A percentile compares a stretch with the other conserved stretches of the same genome.
Evolutionary conservation across 2,797 vertebrate species (phyloP).

Genomic region (Anas bahamensis): DNA sequence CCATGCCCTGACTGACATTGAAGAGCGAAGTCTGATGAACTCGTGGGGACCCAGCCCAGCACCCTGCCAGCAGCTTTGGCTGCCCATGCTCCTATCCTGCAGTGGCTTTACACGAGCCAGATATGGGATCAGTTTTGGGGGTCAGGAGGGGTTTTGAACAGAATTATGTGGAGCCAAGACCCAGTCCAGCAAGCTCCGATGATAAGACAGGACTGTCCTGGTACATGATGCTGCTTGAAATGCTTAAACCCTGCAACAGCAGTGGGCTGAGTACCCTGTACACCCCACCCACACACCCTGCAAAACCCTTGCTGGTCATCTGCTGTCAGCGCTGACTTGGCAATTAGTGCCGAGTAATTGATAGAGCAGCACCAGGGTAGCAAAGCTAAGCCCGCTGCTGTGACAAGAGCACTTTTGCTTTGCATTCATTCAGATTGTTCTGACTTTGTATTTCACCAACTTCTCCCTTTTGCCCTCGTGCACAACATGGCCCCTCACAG

Average conservation of each 20-base stretch:
- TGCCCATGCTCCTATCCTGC: neutral
- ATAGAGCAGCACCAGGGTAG: neutral
- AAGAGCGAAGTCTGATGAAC: neutral
- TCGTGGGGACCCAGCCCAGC: neutral
- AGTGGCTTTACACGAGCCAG: neutral
- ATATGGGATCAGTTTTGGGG: neutral
- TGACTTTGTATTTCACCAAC: neutral
- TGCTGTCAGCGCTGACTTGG: neutral
- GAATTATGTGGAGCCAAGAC: neutral
- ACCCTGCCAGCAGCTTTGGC: neutral
- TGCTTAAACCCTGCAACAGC: rapidly evolving
- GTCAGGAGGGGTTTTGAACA: neutral
- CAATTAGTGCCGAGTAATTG: neutral
- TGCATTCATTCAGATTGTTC: neutral
- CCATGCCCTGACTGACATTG: neutral
- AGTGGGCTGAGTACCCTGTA: neutral
- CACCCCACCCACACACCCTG: rapidly evolving
- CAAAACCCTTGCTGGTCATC: neutral
- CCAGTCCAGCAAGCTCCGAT: neutral
- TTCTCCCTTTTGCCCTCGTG: neutral
- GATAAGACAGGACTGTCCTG: neutral
- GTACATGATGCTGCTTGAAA: neutral
- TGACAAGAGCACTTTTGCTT: neutral
- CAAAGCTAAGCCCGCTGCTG: rapidly evolving
- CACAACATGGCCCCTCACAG: rapidly evolving